Base-by-base conservation (phyloP, 2,113 vertebrate species). In the Brevimyrus niger region DNA sequence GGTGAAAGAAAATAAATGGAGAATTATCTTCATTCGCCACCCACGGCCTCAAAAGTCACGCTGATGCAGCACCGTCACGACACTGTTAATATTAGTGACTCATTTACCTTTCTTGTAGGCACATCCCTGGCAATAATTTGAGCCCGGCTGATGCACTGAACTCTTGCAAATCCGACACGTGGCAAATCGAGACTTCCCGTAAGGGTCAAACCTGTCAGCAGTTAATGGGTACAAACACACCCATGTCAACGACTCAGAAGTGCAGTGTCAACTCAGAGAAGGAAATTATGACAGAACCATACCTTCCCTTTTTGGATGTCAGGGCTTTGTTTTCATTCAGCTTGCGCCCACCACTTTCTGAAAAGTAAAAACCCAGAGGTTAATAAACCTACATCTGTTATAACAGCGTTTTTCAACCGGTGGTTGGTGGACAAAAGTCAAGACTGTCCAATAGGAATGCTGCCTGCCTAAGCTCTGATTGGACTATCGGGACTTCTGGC, bases 151-250 rank as follows among this genome's bases (percentile, higher is more conserved):
- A 93, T 99, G 98, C 87, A 99, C 98, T 44, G 98, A 99, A 93
- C 98, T 99, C 95, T 99, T 99, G 92, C 98, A 99, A 93, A 99
- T 99, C 92, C 98, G 96, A 95, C 98, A 99, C 89, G 94, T 97
- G 87, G 97, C 96, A 93, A 99, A 99, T 65, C 97, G 97, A 0
- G 97, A 95, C 94, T 98, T 99, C 92, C 98, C 97, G 88, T 99
- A 99, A 0, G 98, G 98, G 94, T 99, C 97, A 91, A 99, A 99
- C 92, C 98, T 99, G 35, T 42, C 73, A 80, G 35, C 73, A 80
- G 35, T 19, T 42, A 38, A 80, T 42, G 17, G 73, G 73, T 19
- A 80, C 31, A 80, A 80, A 80, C 73, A 35, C 69, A 80, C 73
- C 73, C 73, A 80, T 31, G 61, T 69, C n/a, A 80, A 80, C 0